Evolutionary conservation across 2,113 vertebrate species (phyloP).

Genomic region (Psephotus haematonotus): DNA sequence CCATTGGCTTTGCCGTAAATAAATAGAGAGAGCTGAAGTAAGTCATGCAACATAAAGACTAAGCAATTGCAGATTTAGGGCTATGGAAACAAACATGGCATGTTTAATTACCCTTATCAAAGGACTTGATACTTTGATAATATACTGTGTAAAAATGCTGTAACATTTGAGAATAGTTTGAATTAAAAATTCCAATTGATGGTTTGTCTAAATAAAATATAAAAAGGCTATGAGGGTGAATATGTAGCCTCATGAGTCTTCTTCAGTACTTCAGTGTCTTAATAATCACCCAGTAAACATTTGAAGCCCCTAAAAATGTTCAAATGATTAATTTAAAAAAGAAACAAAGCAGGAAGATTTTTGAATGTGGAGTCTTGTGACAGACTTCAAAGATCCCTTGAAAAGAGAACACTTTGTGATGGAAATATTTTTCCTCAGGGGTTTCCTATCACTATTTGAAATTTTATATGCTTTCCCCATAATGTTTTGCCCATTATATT

Average conservation of each 20-base stretch:
- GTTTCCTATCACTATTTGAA: constrained; percentile 60
- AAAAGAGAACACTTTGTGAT: constrained; percentile 76
- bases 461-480: constrained; percentile 62
- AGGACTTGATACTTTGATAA: constrained; percentile 73
- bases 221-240: constrained; percentile 70
- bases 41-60: background rate
- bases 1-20: constrained; percentile 3
- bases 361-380: constrained; percentile 59
- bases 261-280: constrained; percentile 63
- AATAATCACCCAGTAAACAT: constrained; percentile 78
- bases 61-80: constrained; percentile 3
- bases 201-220: constrained; percentile 75
- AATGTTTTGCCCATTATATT: constrained; percentile 65
- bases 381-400: constrained; percentile 75
- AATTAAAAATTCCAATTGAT: constrained; percentile 83
- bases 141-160: constrained; percentile 58
- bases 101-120: constrained; percentile 77
- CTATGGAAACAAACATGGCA: constrained; percentile 70
- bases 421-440: constrained; percentile 74
- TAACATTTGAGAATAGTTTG: constrained; percentile 68
- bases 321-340: constrained; percentile 78
- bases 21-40: background rate
- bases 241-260: constrained; percentile 64
- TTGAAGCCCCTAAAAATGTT: constrained; percentile 68
- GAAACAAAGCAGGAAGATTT: constrained; percentile 73